A percentile compares a stretch with the other conserved stretches of the same genome.
Evolutionary conservation across 2,888 invertebrate species (phyloP).

Genomic region (Cremastinae sp.): DNA sequence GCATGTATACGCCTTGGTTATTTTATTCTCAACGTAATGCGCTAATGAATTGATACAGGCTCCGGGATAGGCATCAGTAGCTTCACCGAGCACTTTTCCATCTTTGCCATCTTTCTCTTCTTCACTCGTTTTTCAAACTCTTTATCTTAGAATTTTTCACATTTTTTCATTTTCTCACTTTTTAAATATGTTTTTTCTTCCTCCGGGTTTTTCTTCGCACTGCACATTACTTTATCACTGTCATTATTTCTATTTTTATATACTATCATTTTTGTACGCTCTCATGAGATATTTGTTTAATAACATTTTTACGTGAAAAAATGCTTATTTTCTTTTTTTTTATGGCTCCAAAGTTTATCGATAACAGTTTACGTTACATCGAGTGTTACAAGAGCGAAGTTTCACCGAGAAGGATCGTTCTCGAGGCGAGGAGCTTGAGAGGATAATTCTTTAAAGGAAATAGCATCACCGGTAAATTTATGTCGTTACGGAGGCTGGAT

Average conservation of each 20-base stretch:
- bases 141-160: not conserved
- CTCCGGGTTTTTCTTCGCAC: not conserved
- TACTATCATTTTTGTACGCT: too few species aligned
- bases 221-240: too few species aligned
- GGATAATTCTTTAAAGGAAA: constrained; percentile 57
- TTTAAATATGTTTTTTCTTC: not conserved
- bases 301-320: not conserved
- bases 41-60: constrained; percentile 78
- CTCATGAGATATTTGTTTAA: not conserved
- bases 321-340: constrained; percentile 28
- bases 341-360: not conserved
- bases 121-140: constrained; percentile 28
- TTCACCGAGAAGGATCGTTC: constrained; percentile 33
- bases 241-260: too few species aligned
- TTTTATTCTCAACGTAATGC: constrained; percentile 76
- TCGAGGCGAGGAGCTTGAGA: constrained; percentile 36
- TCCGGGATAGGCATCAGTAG: constrained; percentile 38
- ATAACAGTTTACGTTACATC: constrained; percentile 8
- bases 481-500: constrained; percentile 55
- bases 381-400: constrained; percentile 4
- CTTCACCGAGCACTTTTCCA: constrained; percentile 26
- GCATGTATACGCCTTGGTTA: constrained; percentile 71
- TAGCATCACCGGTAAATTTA: constrained; percentile 57
- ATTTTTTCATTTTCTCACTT: constrained; percentile 9
- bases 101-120: constrained; percentile 33